These are phyloP conservation scores for Resseliella maxima DNA, from an alignment of 2,888 invertebrate genomes.

Conservation along the genomic window DNA sequence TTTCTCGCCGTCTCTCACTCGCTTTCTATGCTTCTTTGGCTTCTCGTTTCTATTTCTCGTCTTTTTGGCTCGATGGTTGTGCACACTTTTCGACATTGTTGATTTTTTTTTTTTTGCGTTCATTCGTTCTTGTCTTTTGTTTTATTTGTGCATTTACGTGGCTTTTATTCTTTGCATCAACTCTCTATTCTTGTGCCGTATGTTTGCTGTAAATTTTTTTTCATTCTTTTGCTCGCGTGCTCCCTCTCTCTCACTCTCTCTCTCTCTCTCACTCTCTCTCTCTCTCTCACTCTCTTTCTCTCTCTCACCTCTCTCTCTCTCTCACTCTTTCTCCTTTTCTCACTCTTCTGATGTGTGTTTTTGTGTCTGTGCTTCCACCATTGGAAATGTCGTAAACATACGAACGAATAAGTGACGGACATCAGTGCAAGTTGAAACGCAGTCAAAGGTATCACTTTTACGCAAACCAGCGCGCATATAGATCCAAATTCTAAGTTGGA, in stretches of 20 bases:
- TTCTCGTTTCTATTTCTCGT: neutral
- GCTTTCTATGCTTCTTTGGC: neutral
- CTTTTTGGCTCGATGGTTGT: neutral
- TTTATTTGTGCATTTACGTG: neutral
- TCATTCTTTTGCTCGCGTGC: no score
- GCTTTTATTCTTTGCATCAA: neutral
- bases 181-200: neutral
- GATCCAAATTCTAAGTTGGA: neutral
- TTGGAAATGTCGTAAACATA: slow-evolving; percentile 30
- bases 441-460: slow-evolving; percentile 20
- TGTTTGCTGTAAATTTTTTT: neutral
- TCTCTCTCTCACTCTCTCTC: no score
- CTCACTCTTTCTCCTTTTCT: no score
- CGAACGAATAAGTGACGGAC: slow-evolving; percentile 27
- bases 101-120: neutral
- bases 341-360: no score
- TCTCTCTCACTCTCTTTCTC: no score
- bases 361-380: neutral
- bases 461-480: neutral
- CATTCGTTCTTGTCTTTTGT: neutral
- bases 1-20: neutral
- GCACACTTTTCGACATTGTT: neutral
- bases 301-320: no score
- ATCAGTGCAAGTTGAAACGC: neutral
- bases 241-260: no score